phyloP scores from a whole-genome alignment of 2,113 vertebrate species.

The Oxyura jamaicensis region DNA sequence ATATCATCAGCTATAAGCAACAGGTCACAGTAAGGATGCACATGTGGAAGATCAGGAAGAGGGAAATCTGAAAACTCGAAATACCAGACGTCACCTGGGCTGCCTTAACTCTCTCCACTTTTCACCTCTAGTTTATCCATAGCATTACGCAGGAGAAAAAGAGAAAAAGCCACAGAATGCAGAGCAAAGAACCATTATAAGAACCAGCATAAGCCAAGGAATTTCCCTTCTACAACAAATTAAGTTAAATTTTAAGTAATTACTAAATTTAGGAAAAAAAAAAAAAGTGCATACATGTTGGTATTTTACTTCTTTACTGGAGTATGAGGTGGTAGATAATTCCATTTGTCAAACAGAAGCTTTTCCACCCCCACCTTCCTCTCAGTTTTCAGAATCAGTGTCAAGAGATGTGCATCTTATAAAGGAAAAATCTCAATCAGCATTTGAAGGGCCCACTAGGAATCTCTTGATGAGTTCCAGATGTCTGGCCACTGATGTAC shows the following conservation, averaged over 20 bases:
- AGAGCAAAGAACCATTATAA: not conserved
- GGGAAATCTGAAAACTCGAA: not conserved
- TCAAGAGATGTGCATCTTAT: constrained; percentile 3
- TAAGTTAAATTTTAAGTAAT: not conserved
- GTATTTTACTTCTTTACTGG: constrained; percentile 1
- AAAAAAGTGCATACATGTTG: fast-evolving
- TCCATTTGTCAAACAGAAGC: not conserved
- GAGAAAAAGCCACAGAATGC: not conserved
- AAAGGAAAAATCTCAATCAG: constrained; percentile 25
- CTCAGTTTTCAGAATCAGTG: not conserved
- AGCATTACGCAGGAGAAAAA: not conserved
- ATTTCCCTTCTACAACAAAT: not conserved
- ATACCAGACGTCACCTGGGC: not conserved
- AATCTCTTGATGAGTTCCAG: constrained; percentile 41
- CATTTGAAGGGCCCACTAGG: constrained; percentile 36
- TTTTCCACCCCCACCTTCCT: fast-evolving
- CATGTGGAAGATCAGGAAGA: not conserved
- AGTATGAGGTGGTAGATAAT: not conserved
- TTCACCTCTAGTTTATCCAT: not conserved
- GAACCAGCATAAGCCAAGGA: not conserved
- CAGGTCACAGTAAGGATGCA: not conserved
- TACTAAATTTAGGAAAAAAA: not conserved
- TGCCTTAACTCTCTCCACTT: not conserved
- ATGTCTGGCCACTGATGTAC: constrained; percentile 9
- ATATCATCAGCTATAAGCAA: not conserved